phyloP scores from a whole-genome alignment of 2,113 vertebrate species.

The Clarias gariepinus region DNA sequence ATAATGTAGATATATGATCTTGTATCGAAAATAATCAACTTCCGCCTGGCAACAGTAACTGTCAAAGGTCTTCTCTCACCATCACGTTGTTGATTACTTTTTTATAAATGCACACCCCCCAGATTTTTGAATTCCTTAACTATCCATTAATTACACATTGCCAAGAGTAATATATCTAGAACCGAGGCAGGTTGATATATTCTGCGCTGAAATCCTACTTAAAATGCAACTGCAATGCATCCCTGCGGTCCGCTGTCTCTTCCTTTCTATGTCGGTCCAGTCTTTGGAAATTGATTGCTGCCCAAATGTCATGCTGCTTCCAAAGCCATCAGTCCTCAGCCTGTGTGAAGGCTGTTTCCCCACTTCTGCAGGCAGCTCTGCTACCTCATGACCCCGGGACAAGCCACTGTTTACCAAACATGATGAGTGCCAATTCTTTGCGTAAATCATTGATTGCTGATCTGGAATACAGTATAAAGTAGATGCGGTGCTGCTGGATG shows the following conservation, averaged over 20 bases:
- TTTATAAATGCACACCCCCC: not conserved
- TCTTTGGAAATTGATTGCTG: constrained; percentile 27
- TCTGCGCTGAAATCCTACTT: not conserved
- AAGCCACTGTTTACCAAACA: constrained; percentile 32
- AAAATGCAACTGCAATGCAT: constrained; percentile 7
- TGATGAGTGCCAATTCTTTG: constrained; percentile 9
- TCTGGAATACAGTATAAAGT: constrained; percentile 10
- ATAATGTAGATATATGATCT: not conserved
- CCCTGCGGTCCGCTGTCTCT: not conserved
- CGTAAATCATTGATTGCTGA: constrained; percentile 20
- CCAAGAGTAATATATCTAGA: not conserved
- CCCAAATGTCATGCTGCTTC: constrained; percentile 15
- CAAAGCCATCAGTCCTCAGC: constrained; percentile 22
- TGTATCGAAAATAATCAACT: not conserved
- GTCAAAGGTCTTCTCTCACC: not conserved
- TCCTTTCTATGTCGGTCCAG: not conserved
- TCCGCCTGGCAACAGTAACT: not conserved
- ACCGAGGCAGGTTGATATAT: not conserved
- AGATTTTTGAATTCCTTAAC: not conserved
- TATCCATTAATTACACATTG: not conserved
- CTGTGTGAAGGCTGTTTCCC: constrained; percentile 10
- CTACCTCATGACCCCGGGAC: constrained; percentile 19
- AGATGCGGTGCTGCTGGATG: not conserved
- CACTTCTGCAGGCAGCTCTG: constrained; percentile 3
- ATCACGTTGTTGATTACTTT: not conserved